Evolutionary conservation across 1,140 invertebrate species (phyloP), one percentile per base, ranked within the genome.

Genomic region (Colletes latitarsis): DNA sequence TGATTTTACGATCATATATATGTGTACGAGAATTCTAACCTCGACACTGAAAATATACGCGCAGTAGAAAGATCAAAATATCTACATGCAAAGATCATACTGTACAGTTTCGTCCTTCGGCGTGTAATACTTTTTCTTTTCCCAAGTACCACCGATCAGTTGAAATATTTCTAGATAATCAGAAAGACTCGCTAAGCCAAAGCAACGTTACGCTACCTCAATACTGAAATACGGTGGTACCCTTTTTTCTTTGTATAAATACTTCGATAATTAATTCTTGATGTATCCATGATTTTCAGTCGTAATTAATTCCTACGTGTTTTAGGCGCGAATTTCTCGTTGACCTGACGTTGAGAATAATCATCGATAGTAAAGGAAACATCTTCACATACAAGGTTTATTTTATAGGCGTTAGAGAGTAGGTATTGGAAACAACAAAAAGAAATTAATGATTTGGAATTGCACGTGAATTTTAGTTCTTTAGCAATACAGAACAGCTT

Each of bases 131-230:
- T 41, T 64, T 57, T 76, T 15, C 49, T 64, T 57, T 76, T 15
- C 49, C 53, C 30, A 55, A 41, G 66, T 75, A 79, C 57, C 68
- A 86, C 58, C 71, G 46, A 82, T 86, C 67, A 75, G 75, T 85
- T 72, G 49, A 85, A 69, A 68, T 55, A 60, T 53, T 69, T 77
- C 58, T 80, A 77, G 71, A 80, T 76, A 68, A 86, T 77, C 68
- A 71, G 58, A 86, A 55, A 57, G 60, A 83, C 77, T 77, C 49
- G 63, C 75, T 81, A 83, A 83, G 67, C 70, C 81, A 87, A 87
- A 87, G 77, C 70, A 87, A 86, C 64, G 49, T 83, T 86, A 75
- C 78, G 57, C 84, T 87, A 87, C 84, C 77, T 86, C 77, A 83
- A 57, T 83, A 71, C 67, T 78, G 62, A 86, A 74, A 49, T 53